Conservation (phyloP, 1,140 invertebrate genomes). For the Patella vulgata region DNA sequence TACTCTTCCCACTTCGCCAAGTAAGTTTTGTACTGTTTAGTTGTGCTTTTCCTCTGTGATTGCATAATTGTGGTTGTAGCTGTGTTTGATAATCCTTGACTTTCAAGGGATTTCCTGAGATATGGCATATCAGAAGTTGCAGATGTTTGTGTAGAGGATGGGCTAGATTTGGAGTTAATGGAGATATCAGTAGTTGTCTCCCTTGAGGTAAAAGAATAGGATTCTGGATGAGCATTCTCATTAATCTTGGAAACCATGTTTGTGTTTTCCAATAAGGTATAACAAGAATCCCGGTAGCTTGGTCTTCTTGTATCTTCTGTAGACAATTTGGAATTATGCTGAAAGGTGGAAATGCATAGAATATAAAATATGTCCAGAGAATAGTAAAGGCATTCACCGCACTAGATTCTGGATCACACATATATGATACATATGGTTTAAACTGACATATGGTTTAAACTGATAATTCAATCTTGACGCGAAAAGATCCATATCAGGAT, state of each 20-base stretch:
- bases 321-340: slow-evolving; percentile 13
- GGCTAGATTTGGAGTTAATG: not conserved
- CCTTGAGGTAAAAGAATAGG: not conserved
- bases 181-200: not conserved
- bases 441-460: too few relatives aligned
- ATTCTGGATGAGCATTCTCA: slow-evolving; percentile 8
- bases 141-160: slow-evolving; percentile 20
- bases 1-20: slow-evolving; percentile 23
- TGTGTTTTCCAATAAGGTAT: slow-evolving; percentile 31
- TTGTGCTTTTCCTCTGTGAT: slow-evolving; percentile 18
- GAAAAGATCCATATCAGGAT: slow-evolving; percentile 29
- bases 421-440: slow-evolving; percentile 27
- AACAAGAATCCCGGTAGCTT: slow-evolving; percentile 15
- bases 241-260: slow-evolving; percentile 17
- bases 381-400: slow-evolving; percentile 35
- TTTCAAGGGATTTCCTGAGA: slow-evolving; percentile 24
- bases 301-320: slow-evolving; percentile 28
- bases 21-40: slow-evolving; percentile 25
- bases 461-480: slow-evolving; percentile 28
- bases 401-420: slow-evolving; percentile 24
- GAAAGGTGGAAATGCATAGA: slow-evolving; percentile 34
- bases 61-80: slow-evolving; percentile 20
- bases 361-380: slow-evolving; percentile 6
- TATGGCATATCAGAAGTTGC: slow-evolving; percentile 22
- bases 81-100: slow-evolving; percentile 13